Evolutionary conservation across 2,113 vertebrate genomes (phyloP).

Genomic region (Odocoileus hemionus): DNA sequence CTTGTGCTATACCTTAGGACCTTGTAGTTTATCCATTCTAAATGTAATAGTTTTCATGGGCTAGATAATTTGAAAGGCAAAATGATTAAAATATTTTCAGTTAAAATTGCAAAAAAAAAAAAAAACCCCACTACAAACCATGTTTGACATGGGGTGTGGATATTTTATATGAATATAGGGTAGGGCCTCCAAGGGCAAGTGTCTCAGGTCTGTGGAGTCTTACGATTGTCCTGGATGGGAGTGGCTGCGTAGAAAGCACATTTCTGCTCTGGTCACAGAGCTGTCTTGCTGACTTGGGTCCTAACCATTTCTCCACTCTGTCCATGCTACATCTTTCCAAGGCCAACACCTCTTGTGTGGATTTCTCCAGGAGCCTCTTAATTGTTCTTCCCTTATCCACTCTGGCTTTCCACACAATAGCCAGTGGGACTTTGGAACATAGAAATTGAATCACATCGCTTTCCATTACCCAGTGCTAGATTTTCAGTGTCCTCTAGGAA

Average conservation of each 20-base stretch:
- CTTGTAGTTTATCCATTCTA: neutral
- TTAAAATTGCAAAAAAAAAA: neutral
- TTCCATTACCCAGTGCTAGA: neutral
- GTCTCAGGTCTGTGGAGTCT: neutral
- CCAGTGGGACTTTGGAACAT: neutral
- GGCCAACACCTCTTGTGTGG: no score
- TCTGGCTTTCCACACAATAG: neutral
- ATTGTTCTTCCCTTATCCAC: no score
- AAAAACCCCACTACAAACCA: neutral
- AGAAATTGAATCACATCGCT: neutral
- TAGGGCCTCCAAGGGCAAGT: neutral
- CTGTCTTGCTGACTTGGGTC: neutral
- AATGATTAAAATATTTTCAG: neutral
- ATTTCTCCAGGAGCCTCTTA: neutral
- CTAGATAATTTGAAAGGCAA: neutral
- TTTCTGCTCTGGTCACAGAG: neutral
- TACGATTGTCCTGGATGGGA: neutral
- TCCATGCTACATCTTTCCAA: neutral
- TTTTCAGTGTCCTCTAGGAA: neutral
- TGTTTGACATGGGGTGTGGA: neutral
- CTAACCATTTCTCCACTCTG: neutral
- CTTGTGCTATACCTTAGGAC: neutral
- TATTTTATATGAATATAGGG: neutral
- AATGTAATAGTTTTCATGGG: neutral
- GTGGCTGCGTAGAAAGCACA: fast-evolving